Conservation (phyloP, 2,113 vertebrate genomes). For the Gymnocephalus cernua region DNA sequence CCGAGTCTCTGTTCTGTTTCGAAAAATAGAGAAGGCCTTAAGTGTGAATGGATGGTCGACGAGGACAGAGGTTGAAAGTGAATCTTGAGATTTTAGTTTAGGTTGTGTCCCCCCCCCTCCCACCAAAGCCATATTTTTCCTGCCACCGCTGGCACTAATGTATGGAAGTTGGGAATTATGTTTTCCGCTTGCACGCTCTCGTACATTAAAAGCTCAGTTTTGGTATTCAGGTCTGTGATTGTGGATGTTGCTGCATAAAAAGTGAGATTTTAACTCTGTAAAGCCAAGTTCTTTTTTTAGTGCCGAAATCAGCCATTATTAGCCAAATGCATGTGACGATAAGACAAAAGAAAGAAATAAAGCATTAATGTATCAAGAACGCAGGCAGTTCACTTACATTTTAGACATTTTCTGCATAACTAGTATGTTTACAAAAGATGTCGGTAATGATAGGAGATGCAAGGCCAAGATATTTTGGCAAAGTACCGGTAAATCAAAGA, state of each 20-base stretch:
- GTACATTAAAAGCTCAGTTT: slow-evolving; percentile 8
- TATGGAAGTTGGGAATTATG: neutral
- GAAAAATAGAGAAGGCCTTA: slow-evolving; percentile 60
- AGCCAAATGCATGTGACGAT: slow-evolving; percentile 36
- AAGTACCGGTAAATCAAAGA: neutral
- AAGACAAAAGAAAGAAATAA: slow-evolving; percentile 5
- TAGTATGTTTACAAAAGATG: neutral
- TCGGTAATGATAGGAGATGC: neutral
- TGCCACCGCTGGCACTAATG: slow-evolving; percentile 18
- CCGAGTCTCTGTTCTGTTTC: slow-evolving; percentile 37
- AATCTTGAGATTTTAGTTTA: slow-evolving; percentile 25
- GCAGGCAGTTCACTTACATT: slow-evolving; percentile 5
- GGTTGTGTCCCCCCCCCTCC: neutral
- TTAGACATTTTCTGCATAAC: slow-evolving; percentile 1
- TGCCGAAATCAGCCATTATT: slow-evolving; percentile 24
- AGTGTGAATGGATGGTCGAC: slow-evolving; percentile 51
- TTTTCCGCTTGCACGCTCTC: slow-evolving; percentile 17
- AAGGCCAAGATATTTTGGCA: neutral
- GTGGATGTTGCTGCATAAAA: neutral
- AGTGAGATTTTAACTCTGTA: neutral
- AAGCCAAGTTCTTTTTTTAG: slow-evolving; percentile 24
- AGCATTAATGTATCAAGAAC: neutral
- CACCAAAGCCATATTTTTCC: slow-evolving; percentile 73
- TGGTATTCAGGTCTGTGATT: neutral
- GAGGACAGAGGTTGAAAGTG: slow-evolving; percentile 18